Conservation (phyloP, 1,140 invertebrate species). For the Dolichoris vasculosae region DNA sequence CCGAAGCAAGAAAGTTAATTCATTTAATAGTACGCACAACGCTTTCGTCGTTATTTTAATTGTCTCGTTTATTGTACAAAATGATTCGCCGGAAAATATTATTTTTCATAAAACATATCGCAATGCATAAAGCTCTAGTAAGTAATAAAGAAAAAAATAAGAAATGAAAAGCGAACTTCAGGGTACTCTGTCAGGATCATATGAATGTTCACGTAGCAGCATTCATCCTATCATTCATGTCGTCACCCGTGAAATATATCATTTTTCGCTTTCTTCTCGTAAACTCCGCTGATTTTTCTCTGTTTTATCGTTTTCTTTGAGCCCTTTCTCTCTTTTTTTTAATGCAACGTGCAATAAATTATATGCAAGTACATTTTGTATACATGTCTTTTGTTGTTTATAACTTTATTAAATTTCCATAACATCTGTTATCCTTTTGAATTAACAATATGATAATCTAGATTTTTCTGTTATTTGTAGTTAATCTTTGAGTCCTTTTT, state of each 20-base stretch:
- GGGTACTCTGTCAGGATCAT: constrained; percentile 40
- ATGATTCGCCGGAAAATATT: constrained; percentile 22
- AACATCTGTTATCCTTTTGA: no score
- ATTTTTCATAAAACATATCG: constrained; percentile 16
- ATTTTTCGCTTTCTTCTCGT: neutral
- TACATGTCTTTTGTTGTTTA: no score
- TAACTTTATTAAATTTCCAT: no score
- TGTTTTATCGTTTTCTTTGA: neutral
- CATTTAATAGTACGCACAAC: no score
- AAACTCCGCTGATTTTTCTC: neutral
- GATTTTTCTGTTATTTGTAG: no score
- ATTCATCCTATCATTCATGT: constrained; percentile 63
- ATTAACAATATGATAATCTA: no score
- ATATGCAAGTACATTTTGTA: neutral
- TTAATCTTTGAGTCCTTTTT: no score
- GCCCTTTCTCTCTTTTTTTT: neutral
- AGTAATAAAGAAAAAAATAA: neutral
- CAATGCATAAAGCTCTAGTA: neutral
- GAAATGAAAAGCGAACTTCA: neutral
- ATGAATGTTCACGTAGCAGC: constrained; percentile 70
- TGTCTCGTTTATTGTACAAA: neutral
- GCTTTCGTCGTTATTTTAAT: no score
- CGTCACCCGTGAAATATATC: neutral
- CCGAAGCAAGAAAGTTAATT: neutral
- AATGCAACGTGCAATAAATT: neutral